A percentile compares a stretch with the other conserved stretches of the same genome.
Evolutionary conservation across 2,888 invertebrate species (phyloP).

Genomic region (Drosophila niveifrons): DNA sequence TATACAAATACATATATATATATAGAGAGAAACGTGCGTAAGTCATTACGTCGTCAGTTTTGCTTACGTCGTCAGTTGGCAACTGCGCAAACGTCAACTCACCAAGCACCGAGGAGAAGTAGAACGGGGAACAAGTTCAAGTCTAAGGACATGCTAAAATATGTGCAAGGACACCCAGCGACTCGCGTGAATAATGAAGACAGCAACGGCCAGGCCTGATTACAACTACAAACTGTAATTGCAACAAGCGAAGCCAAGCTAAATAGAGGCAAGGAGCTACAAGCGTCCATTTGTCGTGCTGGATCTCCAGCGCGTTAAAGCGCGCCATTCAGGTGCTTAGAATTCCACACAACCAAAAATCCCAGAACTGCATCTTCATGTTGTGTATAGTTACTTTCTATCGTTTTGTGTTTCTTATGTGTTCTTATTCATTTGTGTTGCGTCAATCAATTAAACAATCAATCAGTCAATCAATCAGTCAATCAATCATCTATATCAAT

Average conservation of each 20-base stretch:
- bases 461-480: slow-evolving; percentile 24
- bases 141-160: slow-evolving; percentile 74
- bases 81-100: slow-evolving; percentile 67
- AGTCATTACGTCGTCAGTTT: slow-evolving; percentile 73
- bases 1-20: not conserved
- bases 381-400: slow-evolving; percentile 8
- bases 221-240: slow-evolving; percentile 37
- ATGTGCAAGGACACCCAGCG: slow-evolving; percentile 29
- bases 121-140: slow-evolving; percentile 67
- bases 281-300: slow-evolving; percentile 77
- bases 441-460: slow-evolving; percentile 21
- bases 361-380: not conserved
- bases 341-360: not conserved
- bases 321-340: slow-evolving; percentile 85
- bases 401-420: slow-evolving; percentile 12
- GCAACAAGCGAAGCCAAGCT: slow-evolving; percentile 17
- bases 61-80: slow-evolving; percentile 62
- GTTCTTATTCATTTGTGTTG: slow-evolving; percentile 32
- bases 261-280: not conserved
- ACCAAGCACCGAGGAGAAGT: not conserved
- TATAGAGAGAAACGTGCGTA: slow-evolving; percentile 68
- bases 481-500: slow-evolving; percentile 13
- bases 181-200: slow-evolving; percentile 49
- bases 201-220: slow-evolving; percentile 43
- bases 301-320: slow-evolving; percentile 78